Percentiles rank a stretch among this genome's conserved stretches.
Evolutionary conservation across 2,888 invertebrate genomes (phyloP).

Genomic region (Tyria jacobaeae): DNA sequence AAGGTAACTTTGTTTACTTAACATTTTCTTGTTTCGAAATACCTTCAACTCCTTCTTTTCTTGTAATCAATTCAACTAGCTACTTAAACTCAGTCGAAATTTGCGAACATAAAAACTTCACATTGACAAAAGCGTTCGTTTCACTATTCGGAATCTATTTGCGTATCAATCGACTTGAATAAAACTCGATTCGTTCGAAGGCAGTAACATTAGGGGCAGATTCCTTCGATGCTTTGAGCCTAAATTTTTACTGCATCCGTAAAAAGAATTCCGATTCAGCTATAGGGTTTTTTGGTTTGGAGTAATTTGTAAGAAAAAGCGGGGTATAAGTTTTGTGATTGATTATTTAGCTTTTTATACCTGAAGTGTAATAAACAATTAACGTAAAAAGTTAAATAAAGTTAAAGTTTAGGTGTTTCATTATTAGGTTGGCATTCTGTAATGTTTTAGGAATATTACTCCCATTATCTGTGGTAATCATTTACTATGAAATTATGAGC

Average conservation of each 20-base stretch:
- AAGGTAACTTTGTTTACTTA: no score
- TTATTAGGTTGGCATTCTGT: background rate
- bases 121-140: constrained; percentile 33
- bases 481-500: no score
- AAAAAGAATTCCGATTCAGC: constrained; percentile 85
- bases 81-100: constrained; percentile 10
- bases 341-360: background rate
- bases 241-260: constrained; percentile 84
- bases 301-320: constrained; percentile 32
- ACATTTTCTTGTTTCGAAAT: background rate
- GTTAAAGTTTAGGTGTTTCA: background rate
- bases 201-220: constrained; percentile 79
- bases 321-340: background rate
- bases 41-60: constrained; percentile 2
- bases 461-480: no score
- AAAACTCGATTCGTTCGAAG: constrained; percentile 68
- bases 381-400: no score
- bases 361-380: no score
- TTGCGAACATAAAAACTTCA: constrained; percentile 29
- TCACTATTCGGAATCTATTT: constrained; percentile 64
- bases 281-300: constrained; percentile 64
- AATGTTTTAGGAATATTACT: no score
- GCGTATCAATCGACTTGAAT: constrained; percentile 69
- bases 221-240: constrained; percentile 78
- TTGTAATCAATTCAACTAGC: background rate